These are phyloP conservation scores for Ophioderma brevispina DNA, from an alignment of 35 echinoderm and acorn worm genomes.

Conservation along the genomic window DNA sequence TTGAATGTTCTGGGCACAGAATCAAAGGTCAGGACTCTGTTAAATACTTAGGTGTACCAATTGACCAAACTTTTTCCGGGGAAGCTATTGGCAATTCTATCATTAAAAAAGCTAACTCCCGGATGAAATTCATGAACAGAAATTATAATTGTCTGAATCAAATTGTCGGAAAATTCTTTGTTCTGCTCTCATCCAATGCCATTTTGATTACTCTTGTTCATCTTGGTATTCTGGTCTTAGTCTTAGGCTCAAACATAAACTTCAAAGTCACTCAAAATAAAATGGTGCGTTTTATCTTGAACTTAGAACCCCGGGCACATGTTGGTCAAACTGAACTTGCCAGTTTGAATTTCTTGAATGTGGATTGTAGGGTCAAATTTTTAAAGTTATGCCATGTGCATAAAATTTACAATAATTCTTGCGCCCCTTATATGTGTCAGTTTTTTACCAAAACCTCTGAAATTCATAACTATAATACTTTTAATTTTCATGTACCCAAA, in stretches of 20 bases:
- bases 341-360: too few relatives aligned
- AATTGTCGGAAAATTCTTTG: not conserved
- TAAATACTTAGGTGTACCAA: not conserved
- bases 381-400: too few relatives aligned
- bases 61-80: not conserved
- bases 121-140: not conserved
- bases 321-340: too few relatives aligned
- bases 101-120: not conserved
- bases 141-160: not conserved
- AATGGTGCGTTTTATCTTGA: not conserved
- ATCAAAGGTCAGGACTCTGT: not conserved
- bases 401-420: too few relatives aligned
- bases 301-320: not conserved
- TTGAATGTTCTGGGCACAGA: not conserved
- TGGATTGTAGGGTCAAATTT: too few relatives aligned
- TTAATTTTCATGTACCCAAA: too few relatives aligned
- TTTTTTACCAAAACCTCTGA: too few relatives aligned
- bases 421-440: too few relatives aligned
- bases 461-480: too few relatives aligned
- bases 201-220: not conserved
- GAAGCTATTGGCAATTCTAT: not conserved
- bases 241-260: not conserved
- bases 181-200: not conserved
- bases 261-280: constrained; percentile 11
- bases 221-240: not conserved